Evolutionary conservation across 2,797 vertebrate genomes (phyloP), one percentile per base, ranked within the genome.

Genomic region (Carcharodon carcharias): DNA sequence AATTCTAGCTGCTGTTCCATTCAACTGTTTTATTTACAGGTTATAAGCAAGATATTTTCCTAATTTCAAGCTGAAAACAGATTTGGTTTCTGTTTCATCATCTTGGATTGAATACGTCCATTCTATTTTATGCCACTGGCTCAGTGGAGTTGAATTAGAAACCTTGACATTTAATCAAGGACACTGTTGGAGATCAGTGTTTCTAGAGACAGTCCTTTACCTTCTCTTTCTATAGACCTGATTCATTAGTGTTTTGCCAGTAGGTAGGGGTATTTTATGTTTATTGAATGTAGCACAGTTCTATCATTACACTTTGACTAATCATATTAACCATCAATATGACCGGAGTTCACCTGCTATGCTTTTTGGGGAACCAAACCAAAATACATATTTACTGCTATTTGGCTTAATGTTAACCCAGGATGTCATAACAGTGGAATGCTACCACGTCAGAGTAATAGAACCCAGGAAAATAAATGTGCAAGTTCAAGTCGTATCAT

Each of bases 151-250:
- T 28, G 7, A 93, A 95, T 77, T 77, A 56, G 69, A 95, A 95
- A 95, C 94, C 94, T 95, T 95, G 94, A 95, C 94, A 95, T 95
- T 95, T 95, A 56, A 56, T 58, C 69, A 95, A 95, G 94, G 94
- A 56, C 94, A 54, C 67, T 95, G 54, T 71, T 71, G 67, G 31
- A 35, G 69, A 95, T 95, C 69, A 95, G 63, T 67, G 63, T 67
- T 65, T 26, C 69, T 58, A 77, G 35, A 95, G 94, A 73, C 28
- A 31, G 94, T 58, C 94, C 2, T 77, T 56, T 77, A 95, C 93
- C 63, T 95, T 54, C 61, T 71, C 65, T 45, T 95, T 69, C 93
- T 69, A 54, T 26, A 71, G 65, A 45, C 71, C 93, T 28, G 65
- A 95, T 91, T n/a, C 56, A 91, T 35, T 91, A 61, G 9, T 31